phyloP scores from a whole-genome alignment of 2,888 invertebrate species.

The Tipula confusa region DNA sequence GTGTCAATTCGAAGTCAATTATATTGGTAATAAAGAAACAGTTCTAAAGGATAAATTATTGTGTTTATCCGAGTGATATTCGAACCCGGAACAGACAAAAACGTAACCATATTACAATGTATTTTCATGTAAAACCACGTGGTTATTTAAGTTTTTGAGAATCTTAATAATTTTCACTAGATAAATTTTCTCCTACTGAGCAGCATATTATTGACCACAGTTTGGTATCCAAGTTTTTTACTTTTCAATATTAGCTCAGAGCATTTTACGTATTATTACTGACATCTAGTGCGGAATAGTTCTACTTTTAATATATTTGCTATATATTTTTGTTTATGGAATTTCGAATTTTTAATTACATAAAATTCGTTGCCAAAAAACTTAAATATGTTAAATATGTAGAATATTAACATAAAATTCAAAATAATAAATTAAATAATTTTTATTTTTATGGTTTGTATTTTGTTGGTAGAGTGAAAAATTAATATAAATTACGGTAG shows the following conservation, averaged over 20 bases:
- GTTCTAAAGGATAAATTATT: no score
- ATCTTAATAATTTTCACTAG: no score
- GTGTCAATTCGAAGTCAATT: no score
- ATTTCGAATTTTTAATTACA: slow-evolving; percentile 3
- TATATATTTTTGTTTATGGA: background rate
- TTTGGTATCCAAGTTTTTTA: background rate
- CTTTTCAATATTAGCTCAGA: background rate
- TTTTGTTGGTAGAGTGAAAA: background rate
- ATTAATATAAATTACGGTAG: slow-evolving; percentile 25
- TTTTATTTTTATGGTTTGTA: no score
- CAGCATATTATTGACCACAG: background rate
- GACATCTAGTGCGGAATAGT: background rate
- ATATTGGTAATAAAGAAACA: no score
- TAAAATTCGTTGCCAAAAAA: background rate
- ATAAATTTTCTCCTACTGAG: background rate
- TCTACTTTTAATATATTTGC: background rate
- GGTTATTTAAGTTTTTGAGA: no score
- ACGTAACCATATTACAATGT: no score
- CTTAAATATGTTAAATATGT: background rate
- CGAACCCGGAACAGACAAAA: no score
- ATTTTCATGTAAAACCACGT: no score
- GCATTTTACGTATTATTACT: background rate
- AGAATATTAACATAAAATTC: background rate
- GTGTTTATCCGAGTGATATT: no score
- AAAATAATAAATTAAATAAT: background rate